Conservation (phyloP, 2,113 vertebrate genomes). For the Brachionichthys hirsutus region DNA sequence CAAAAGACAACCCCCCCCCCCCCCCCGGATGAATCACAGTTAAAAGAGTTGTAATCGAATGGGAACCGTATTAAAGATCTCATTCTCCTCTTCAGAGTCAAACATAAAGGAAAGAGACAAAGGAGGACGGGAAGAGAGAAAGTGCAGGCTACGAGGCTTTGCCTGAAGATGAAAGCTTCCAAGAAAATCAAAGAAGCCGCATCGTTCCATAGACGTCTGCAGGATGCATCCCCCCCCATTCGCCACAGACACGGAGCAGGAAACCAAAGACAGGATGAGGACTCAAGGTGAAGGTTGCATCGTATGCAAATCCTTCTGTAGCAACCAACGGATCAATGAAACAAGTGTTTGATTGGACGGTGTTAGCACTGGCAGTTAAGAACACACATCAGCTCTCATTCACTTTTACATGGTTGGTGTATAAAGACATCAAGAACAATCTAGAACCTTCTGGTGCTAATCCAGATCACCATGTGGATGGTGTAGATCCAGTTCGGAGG, state of each 20-base stretch:
- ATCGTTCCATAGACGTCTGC: slow-evolving; percentile 71
- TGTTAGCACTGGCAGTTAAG: too few species aligned
- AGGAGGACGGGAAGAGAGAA: slow-evolving; percentile 57
- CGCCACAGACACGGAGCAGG: slow-evolving; percentile 31
- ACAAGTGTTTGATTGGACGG: too few species aligned
- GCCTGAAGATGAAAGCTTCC: slow-evolving; percentile 75
- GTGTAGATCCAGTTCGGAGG: too few species aligned
- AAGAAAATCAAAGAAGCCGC: slow-evolving; percentile 68
- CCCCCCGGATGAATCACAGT: slow-evolving; percentile 35
- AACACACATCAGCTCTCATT: too few species aligned
- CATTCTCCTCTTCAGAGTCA: slow-evolving; percentile 58
- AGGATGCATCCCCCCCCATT: slow-evolving; percentile 57
- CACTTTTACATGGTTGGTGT: too few species aligned
- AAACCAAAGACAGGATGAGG: slow-evolving; percentile 36
- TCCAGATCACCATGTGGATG: too few species aligned
- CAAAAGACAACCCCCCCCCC: too few species aligned
- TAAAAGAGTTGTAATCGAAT: slow-evolving; percentile 46
- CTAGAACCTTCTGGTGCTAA: too few species aligned
- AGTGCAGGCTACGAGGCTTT: slow-evolving; percentile 62
- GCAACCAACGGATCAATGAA: too few species aligned
- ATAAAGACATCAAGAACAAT: too few species aligned
- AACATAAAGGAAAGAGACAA: slow-evolving; percentile 72
- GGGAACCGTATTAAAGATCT: slow-evolving; percentile 59
- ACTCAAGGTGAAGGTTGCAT: slow-evolving; percentile 40
- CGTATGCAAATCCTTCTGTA: neutral